Evolutionary conservation across 2,888 invertebrate species (phyloP).

Genomic region (Athalia cordata): DNA sequence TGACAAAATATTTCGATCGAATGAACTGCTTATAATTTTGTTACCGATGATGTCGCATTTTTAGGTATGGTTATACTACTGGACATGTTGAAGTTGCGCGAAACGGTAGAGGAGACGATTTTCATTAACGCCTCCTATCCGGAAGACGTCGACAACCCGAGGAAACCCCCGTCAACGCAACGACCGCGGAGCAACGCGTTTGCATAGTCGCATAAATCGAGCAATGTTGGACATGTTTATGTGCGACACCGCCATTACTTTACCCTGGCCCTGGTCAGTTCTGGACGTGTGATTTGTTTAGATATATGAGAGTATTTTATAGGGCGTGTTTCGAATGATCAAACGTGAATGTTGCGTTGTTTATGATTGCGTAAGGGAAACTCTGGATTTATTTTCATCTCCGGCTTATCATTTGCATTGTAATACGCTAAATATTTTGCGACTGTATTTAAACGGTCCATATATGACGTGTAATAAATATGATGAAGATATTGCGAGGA

Average conservation of each 20-base stretch:
- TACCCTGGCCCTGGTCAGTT: conserved; percentile 43
- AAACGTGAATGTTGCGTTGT: not conserved
- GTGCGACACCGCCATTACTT: conserved; percentile 56
- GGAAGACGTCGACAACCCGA: conserved; percentile 34
- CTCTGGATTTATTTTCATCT: not conserved
- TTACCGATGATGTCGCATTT: no score
- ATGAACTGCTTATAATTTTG: no score
- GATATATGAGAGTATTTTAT: conserved; percentile 27
- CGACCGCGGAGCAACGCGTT: conserved; percentile 46
- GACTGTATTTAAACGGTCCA: not conserved
- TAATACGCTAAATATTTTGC: not conserved
- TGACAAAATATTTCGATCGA: not conserved
- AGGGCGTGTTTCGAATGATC: conserved; percentile 21
- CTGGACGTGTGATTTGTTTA: conserved; percentile 21
- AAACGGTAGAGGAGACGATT: conserved; percentile 9
- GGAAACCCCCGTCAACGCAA: conserved; percentile 42
- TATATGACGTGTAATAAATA: not conserved
- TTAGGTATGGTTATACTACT: no score
- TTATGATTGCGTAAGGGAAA: not conserved
- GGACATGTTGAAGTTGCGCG: no score
- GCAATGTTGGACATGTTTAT: conserved; percentile 57
- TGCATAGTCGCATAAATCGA: conserved; percentile 58
- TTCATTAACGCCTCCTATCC: conserved; percentile 42
- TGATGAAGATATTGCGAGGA: not conserved
- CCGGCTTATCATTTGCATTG: not conserved